Percentiles rank a stretch among this genome's conserved stretches.
Conservation (phyloP, 1,140 invertebrate species). For the Globodera ellingtonae region DNA sequence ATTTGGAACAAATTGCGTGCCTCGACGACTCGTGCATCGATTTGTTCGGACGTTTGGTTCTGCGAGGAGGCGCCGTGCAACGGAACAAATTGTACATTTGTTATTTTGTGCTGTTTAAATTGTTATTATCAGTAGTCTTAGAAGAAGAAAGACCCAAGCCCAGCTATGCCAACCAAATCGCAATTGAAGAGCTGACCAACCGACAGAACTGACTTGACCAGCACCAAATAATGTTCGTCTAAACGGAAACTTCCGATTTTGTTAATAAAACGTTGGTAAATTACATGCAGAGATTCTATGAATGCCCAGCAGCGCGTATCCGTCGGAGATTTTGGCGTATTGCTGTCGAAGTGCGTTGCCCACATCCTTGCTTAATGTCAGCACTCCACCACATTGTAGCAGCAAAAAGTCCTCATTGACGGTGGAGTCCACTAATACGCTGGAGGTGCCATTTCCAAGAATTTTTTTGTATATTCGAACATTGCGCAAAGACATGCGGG, state of each 20-base stretch:
- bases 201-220: conserved; percentile 61
- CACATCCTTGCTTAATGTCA: conserved; percentile 30
- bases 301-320: conserved; percentile 61
- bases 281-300: conserved; percentile 45
- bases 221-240: conserved; percentile 56
- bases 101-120: conserved; percentile 52
- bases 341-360: conserved; percentile 42
- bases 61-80: conserved; percentile 23
- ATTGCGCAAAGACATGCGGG: conserved; percentile 44
- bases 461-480: conserved; percentile 51
- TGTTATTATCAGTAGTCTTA: neutral
- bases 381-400: conserved; percentile 53
- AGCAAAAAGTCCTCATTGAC: conserved; percentile 42
- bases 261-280: conserved; percentile 19
- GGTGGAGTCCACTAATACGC: conserved; percentile 47
- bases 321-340: conserved; percentile 60
- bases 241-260: conserved; percentile 2
- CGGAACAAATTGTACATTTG: conserved; percentile 57
- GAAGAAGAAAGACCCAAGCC: neutral
- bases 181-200: conserved; percentile 59
- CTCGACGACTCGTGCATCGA: conserved; percentile 57
- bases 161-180: conserved; percentile 39
- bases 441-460: conserved; percentile 30
- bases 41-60: conserved; percentile 25
- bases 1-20: conserved; percentile 39